Base-by-base conservation (phyloP, 2,888 invertebrate genomes). In the Dynastes hyllus region DNA sequence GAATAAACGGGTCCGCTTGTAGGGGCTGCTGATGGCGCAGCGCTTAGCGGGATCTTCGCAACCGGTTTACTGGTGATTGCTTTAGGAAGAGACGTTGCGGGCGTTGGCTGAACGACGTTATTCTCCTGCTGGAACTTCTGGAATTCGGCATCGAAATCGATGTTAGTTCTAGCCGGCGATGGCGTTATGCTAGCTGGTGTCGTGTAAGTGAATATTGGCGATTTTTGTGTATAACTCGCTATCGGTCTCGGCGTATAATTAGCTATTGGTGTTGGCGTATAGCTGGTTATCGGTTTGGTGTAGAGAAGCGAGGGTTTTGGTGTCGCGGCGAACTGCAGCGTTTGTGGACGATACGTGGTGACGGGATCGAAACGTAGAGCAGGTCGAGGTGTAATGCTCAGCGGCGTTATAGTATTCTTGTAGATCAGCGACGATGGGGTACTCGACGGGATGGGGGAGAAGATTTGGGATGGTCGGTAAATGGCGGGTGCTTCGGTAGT, bases 111-210 rank as follows among this genome's bases (percentile, higher is more conserved):
- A 82, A 89, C 91, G 80, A 90, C 87, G 85, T 92, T 92, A 86
- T 93, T 93, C 66, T 93, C 93, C 51, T 92, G 90, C 86, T 94
- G 93, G 91, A 94, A 94, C 85, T 92, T 93, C 80, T 94, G 94
- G 85, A 95, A 93, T 88, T 95, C 95, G 53, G 93, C 93, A 79
- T 94, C 94, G 82, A 95, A 95, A 87, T 95, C 94, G 51, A 92
- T 76, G 78, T 80, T 83, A 55, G 83, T 81, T 70, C 82, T 75
- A 45, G 45, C 45, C 8, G 45, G 45, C 11, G 45, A 11, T 9
- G 45, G 9, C 45, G 45, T 8, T 9, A 45, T 8, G 45, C 45
- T 45, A 45, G 45, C 8, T 8, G 45, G 45, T 8, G 45, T 45
- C 45, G 45, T 45, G 45, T 45, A 45, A 9, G 45, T 11, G 45